phyloP scores from a whole-genome alignment of 2,113 vertebrate species.

The Mesocricetus auratus region DNA sequence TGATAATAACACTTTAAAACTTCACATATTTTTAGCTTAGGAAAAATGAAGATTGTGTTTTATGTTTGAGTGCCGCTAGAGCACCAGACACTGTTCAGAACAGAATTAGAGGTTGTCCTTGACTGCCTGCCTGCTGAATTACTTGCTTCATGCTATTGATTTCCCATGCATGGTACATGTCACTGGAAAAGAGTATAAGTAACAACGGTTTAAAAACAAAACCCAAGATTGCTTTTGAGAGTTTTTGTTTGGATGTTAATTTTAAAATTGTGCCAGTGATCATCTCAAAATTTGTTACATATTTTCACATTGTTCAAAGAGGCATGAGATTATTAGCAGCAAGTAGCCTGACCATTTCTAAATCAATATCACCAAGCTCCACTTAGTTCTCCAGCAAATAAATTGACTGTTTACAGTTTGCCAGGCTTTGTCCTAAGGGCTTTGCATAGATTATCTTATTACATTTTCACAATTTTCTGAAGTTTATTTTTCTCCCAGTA shows the following conservation, averaged over 20 bases:
- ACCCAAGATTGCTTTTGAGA: slow-evolving; percentile 43
- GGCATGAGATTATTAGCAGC: not conserved
- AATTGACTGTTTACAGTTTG: not conserved
- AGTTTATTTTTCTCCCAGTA: not conserved
- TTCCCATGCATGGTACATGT: slow-evolving; percentile 28
- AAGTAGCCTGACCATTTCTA: not conserved
- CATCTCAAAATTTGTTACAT: not conserved
- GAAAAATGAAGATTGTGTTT: slow-evolving; percentile 11
- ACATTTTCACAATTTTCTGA: not conserved
- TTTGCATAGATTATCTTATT: not conserved
- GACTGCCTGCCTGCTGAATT: slow-evolving; percentile 53
- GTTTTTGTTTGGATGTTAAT: slow-evolving; percentile 40
- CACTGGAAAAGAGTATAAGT: not conserved
- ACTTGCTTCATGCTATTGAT: slow-evolving; percentile 68
- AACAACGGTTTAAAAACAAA: slow-evolving; percentile 60
- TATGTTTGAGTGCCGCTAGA: slow-evolving; percentile 45
- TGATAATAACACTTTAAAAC: slow-evolving; percentile 49
- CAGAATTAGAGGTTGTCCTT: slow-evolving; percentile 59
- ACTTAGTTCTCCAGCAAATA: not conserved
- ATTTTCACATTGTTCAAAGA: slow-evolving; percentile 9
- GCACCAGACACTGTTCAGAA: not conserved
- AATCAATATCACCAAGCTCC: not conserved
- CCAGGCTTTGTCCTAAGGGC: not conserved
- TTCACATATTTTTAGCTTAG: slow-evolving; percentile 47
- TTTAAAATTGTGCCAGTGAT: slow-evolving; percentile 42